Percentiles rank a stretch among this genome's conserved stretches.
Conservation (phyloP, 2,888 invertebrate genomes). For the Apamea crenata region DNA sequence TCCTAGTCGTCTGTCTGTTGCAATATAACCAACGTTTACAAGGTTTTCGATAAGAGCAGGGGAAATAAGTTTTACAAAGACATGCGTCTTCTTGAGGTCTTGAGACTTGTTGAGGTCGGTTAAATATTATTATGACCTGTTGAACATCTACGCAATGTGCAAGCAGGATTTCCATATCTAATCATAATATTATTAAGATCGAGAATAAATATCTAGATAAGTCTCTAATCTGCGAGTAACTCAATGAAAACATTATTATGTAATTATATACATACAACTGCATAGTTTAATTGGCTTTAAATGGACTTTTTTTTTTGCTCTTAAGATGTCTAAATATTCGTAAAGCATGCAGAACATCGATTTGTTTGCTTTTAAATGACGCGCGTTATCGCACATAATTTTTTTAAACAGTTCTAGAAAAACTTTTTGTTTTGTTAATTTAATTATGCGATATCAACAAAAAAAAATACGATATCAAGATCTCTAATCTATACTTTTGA, state of each 20-base stretch:
- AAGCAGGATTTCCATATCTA: slow-evolving; percentile 13
- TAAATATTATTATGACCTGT: slow-evolving; percentile 34
- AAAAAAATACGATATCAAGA: slow-evolving; percentile 35
- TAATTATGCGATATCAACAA: background rate
- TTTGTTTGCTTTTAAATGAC: background rate
- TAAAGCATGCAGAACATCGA: background rate
- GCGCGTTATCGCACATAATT: background rate
- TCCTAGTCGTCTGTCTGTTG: background rate
- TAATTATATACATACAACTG: slow-evolving; percentile 5
- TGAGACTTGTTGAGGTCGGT: slow-evolving; percentile 23
- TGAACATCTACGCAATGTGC: slow-evolving; percentile 33
- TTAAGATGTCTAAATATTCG: background rate
- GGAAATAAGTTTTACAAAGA: background rate
- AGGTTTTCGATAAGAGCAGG: background rate
- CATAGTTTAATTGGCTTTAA: background rate
- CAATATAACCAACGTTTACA: background rate
- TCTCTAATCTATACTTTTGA: slow-evolving; percentile 60
- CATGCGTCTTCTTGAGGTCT: background rate
- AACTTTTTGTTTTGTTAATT: background rate
- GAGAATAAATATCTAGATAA: slow-evolving; percentile 33
- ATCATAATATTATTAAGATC: slow-evolving; percentile 50
- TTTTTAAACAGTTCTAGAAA: background rate
- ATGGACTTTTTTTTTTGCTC: too few species aligned
- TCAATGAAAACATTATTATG: slow-evolving; percentile 34
- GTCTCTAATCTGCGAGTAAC: slow-evolving; percentile 22